Evolutionary conservation across 2,888 invertebrate species (phyloP).

Genomic region (Nomada lathburiana): DNA sequence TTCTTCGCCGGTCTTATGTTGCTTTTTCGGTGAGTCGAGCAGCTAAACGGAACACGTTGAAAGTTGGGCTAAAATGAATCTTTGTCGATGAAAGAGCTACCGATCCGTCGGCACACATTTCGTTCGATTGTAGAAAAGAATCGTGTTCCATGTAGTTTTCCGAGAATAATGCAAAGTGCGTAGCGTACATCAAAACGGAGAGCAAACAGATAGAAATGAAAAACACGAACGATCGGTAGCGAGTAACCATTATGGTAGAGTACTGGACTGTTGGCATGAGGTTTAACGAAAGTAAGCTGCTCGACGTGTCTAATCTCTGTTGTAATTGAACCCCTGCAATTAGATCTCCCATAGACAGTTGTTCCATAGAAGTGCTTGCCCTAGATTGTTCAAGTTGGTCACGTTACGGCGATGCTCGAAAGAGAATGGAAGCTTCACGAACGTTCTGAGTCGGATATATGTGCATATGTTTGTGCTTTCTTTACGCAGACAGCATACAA

Average conservation of each 20-base stretch:
- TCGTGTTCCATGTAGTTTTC: not conserved
- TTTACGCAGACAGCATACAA: not conserved
- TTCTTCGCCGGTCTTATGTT: slow-evolving; percentile 96
- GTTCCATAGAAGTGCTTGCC: slow-evolving; percentile 69
- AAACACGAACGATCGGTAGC: slow-evolving; percentile 57
- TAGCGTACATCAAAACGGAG: not conserved
- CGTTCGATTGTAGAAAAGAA: not conserved
- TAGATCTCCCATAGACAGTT: slow-evolving; percentile 67
- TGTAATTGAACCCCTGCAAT: slow-evolving; percentile 67
- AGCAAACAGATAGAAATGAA: not conserved
- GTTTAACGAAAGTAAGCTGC: slow-evolving; percentile 76
- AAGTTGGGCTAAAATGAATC: slow-evolving; percentile 36
- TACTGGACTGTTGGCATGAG: slow-evolving; percentile 69
- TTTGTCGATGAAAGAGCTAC: slow-evolving; percentile 31
- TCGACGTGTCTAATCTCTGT: slow-evolving; percentile 73
- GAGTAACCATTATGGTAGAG: slow-evolving; percentile 58
- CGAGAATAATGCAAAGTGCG: not conserved
- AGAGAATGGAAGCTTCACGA: slow-evolving; percentile 8
- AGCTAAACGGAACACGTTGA: slow-evolving; percentile 72
- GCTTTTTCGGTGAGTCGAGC: slow-evolving; percentile 93
- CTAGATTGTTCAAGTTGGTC: slow-evolving; percentile 61
- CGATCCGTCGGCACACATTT: slow-evolving; percentile 23
- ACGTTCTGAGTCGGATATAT: not conserved
- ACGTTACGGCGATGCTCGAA: slow-evolving; percentile 46
- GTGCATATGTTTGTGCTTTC: not conserved